Conservation (phyloP, 2,888 invertebrate species). For the Allacma fusca region DNA sequence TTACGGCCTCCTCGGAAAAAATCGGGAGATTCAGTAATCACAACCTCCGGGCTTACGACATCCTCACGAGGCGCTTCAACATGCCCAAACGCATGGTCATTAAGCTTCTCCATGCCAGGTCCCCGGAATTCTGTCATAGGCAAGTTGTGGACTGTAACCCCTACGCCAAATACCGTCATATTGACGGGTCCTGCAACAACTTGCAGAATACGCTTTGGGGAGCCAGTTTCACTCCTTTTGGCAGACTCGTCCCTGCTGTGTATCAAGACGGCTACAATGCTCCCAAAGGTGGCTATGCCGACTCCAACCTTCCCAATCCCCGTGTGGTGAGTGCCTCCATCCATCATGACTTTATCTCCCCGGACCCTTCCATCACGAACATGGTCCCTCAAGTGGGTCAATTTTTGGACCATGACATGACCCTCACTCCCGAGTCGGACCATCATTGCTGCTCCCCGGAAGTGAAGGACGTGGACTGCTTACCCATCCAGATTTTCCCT, state of each 20-base stretch:
- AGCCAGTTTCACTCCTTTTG: constrained; percentile 58
- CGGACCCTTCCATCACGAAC: constrained; percentile 58
- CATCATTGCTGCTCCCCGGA: constrained; percentile 41
- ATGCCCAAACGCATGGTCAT: constrained; percentile 40
- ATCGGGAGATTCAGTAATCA: constrained; percentile 58
- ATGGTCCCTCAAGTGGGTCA: constrained; percentile 61
- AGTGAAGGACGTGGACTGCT: constrained; percentile 52
- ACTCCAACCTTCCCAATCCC: constrained; percentile 57
- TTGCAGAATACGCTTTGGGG: constrained; percentile 55
- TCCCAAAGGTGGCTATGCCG: constrained; percentile 59
- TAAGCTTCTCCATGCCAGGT: constrained; percentile 33
- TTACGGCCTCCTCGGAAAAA: constrained; percentile 58
- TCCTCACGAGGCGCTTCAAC: constrained; percentile 48
- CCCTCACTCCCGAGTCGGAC: constrained; percentile 56
- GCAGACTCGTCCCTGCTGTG: constrained; percentile 56
- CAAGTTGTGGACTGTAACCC: constrained; percentile 40
- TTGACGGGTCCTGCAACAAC: constrained; percentile 60
- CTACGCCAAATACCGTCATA: constrained; percentile 53
- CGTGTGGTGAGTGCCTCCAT: constrained; percentile 57
- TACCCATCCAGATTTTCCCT: constrained; percentile 52
- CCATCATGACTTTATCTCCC: constrained; percentile 57
- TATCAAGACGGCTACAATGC: constrained; percentile 60
- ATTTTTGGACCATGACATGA: constrained; percentile 61
- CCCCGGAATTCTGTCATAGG: constrained; percentile 39
- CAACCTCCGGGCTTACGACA: constrained; percentile 59